Percentiles rank a stretch among this genome's conserved stretches.
Evolutionary conservation across 2,113 vertebrate species (phyloP).

Genomic region (Perca flavescens): DNA sequence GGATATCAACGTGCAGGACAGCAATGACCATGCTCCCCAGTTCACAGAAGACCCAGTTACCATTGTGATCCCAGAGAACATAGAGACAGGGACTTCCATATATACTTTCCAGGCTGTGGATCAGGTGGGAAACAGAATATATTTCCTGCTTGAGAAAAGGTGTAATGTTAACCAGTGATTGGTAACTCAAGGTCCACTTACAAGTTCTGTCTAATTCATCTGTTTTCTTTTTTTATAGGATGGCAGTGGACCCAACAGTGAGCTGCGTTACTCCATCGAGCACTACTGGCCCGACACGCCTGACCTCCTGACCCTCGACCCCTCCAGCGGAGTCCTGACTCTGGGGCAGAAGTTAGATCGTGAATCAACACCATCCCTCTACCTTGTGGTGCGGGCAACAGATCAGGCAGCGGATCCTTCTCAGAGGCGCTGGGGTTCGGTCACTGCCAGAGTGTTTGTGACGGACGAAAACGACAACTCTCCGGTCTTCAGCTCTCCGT

Average conservation of each 20-base stretch:
- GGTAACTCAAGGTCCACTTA: background rate
- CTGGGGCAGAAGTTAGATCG: conserved; percentile 88
- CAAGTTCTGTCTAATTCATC: background rate
- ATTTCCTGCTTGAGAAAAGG: background rate
- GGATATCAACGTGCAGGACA: conserved; percentile 92
- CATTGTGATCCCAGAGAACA: conserved; percentile 90
- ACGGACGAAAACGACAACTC: conserved; percentile 94
- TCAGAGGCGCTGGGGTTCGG: conserved; percentile 88
- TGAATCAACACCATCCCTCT: conserved; percentile 87
- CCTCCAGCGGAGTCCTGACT: conserved; percentile 88
- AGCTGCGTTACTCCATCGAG: conserved; percentile 90
- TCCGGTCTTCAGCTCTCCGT: conserved; percentile 89
- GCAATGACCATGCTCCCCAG: conserved; percentile 92
- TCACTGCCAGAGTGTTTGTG: conserved; percentile 91
- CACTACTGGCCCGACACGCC: conserved; percentile 84
- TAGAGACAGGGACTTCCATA: conserved; percentile 84
- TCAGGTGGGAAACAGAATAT: conserved; percentile 64
- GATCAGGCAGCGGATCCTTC: conserved; percentile 88
- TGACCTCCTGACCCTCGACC: conserved; percentile 86
- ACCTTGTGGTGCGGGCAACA: conserved; percentile 90
- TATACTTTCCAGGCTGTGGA: conserved; percentile 94
- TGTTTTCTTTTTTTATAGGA: conserved; percentile 71
- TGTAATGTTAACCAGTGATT: background rate
- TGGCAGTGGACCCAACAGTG: conserved; percentile 93
- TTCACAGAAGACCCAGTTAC: conserved; percentile 94